Base-by-base conservation (phyloP, 2,113 vertebrate genomes). In the Pterocles orientalis region DNA sequence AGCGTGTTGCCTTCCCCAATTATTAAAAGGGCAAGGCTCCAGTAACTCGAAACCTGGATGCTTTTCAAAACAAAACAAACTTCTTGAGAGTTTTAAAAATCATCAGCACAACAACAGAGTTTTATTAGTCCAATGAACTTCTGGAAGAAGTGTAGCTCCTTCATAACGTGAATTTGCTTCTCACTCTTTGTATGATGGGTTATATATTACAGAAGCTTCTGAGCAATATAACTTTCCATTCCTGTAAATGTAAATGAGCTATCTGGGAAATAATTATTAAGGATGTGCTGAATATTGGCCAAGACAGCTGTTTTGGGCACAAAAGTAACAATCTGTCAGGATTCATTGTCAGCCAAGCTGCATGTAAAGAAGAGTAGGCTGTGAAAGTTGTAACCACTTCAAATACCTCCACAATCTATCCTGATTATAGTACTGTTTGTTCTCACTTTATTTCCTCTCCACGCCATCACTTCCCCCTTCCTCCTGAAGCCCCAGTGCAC, bases 11-110 rank as follows among this genome's bases (percentile, higher is more conserved):
- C 20, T 93, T 96, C 62, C 41, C 33, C 31, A 69, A 1, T 56
- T 86, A 58, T 69, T 73, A 24, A 77, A 72, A 58, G 41, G 24
- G 73, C 43, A 83, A 68, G 34, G 51, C 31, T 88, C 62, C 66
- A 57, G 28, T n/a, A 66, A 43, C n/a, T 77, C 23, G 31, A 80
- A 93, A 61, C 36, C 26, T 88, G 62, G 12, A 17, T 53, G 48
- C 54, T 95, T 95, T 90, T 90, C 58, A 77, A 80, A 82, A 53
- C 28, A 77, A 80, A 89, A 34, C 57, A 83, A 86, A 48, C n/a
- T 73, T 78, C 82, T 62, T 43, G 80, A 85, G 24, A 61, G 48
- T 53, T 76, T 48, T 50, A 36, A 14, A 11, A 20, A 77, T 13
- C 50, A 70, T 45, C n/a, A 70, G 54, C 5, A 2, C 19, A 69